A percentile compares a stretch with the other conserved stretches of the same genome.
These are phyloP conservation scores for Tokudaia muenninki DNA, from an alignment of 2,797 vertebrate species.

Conservation along the genomic window DNA sequence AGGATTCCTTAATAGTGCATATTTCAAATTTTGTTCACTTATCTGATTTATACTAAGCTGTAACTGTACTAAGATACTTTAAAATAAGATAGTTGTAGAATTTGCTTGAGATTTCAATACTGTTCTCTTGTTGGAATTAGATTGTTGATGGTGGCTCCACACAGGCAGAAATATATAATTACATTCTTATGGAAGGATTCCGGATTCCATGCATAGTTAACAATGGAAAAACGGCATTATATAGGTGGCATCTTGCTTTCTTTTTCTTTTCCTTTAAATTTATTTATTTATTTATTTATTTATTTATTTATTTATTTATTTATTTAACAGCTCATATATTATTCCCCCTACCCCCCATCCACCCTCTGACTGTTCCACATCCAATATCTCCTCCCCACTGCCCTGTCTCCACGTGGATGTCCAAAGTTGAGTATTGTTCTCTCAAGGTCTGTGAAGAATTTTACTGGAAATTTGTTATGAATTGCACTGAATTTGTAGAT, in stretches of 20 bases:
- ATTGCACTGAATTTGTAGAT: not conserved
- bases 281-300: no score
- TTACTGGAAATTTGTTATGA: not conserved
- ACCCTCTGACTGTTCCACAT: no score
- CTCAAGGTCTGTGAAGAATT: not conserved
- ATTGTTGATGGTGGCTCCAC: not conserved
- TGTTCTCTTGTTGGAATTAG: not conserved
- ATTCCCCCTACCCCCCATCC: no score
- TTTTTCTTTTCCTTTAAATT: no score
- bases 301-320: no score
- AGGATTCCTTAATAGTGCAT: not conserved
- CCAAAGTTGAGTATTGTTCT: not conserved
- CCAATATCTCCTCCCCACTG: no score
- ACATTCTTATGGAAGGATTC: not conserved
- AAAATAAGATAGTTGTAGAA: not conserved
- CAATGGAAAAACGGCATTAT: not conserved
- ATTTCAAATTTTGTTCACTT: constrained; percentile 27
- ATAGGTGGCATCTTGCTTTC: not conserved
- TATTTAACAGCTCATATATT: no score
- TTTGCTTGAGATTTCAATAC: not conserved
- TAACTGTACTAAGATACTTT: not conserved
- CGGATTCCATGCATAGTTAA: not conserved
- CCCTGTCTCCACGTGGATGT: no score
- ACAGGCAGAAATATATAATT: not conserved
- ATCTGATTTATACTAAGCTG: not conserved